phyloP scores from a whole-genome alignment of 2,888 invertebrate genomes.

The Drosophila prostipennis region DNA sequence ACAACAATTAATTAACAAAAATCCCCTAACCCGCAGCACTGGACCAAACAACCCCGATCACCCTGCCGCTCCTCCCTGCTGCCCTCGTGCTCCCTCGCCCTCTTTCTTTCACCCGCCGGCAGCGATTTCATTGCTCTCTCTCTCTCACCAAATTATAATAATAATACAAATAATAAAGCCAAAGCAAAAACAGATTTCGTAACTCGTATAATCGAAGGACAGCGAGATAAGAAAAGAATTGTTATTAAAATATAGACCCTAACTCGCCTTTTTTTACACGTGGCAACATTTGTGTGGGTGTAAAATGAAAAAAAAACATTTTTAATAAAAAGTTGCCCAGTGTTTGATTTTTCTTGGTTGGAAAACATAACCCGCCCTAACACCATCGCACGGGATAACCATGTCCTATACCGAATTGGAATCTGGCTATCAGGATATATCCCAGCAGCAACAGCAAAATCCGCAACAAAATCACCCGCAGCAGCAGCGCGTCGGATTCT shows the following conservation, averaged over 20 bases:
- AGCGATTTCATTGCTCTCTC: not conserved
- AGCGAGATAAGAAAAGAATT: slow-evolving; percentile 12
- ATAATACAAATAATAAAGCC: slow-evolving; percentile 12
- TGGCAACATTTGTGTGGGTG: slow-evolving; percentile 5
- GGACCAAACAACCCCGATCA: too few species aligned
- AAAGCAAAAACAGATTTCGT: slow-evolving; percentile 21
- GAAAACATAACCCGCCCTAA: slow-evolving; percentile 10
- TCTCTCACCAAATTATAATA: slow-evolving; percentile 14
- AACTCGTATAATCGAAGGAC: slow-evolving; percentile 19
- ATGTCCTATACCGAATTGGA: slow-evolving; percentile 97
- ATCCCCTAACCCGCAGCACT: not conserved
- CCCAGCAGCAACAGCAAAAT: slow-evolving; percentile 56
- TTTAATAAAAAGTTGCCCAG: not conserved
- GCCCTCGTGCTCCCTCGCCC: not conserved
- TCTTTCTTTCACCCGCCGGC: not conserved
- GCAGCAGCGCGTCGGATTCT: slow-evolving; percentile 86
- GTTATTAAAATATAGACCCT: slow-evolving; percentile 15
- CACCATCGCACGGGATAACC: slow-evolving; percentile 2
- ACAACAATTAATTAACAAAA: slow-evolving; percentile 1
- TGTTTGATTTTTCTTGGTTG: slow-evolving; percentile 6
- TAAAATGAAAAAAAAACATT: slow-evolving; percentile 5
- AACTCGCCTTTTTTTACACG: slow-evolving; percentile 1
- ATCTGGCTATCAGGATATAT: slow-evolving; percentile 94
- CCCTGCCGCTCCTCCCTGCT: not conserved
- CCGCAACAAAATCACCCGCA: slow-evolving; percentile 30